phyloP scores from a whole-genome alignment of 1,140 invertebrate species.

The Drosophila auraria region DNA sequence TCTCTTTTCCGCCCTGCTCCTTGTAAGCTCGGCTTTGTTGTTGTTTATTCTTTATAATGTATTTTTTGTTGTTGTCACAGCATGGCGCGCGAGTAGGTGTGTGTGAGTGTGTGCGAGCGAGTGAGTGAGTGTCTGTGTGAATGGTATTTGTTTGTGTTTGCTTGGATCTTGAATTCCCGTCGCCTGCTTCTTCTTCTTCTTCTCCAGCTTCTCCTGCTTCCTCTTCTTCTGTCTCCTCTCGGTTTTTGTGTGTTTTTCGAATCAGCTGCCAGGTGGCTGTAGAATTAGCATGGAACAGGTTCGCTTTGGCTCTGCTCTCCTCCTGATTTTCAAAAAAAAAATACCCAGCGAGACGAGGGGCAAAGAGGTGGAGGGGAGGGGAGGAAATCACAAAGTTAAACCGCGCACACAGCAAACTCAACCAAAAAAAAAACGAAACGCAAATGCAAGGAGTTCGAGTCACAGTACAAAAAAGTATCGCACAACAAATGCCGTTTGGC shows the following conservation, averaged over 20 bases:
- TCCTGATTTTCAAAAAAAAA: conserved; percentile 13
- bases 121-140: conserved; percentile 1
- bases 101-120: conserved; percentile 9
- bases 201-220: not conserved
- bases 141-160: conserved; percentile 36
- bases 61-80: conserved; percentile 48
- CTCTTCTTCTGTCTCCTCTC: not conserved
- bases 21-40: conserved; percentile 13
- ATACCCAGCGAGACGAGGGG: not conserved
- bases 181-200: conserved; percentile 19
- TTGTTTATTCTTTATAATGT: conserved; percentile 17
- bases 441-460: conserved; percentile 5
- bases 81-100: conserved; percentile 11
- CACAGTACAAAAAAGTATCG: conserved; percentile 6
- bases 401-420: conserved; percentile 45
- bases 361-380: not conserved
- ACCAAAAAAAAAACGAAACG: conserved; percentile 19
- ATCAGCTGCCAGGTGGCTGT: conserved; percentile 76
- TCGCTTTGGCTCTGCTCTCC: conserved; percentile 31
- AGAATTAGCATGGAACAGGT: conserved; percentile 75
- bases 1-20: conserved; percentile 21
- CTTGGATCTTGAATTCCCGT: conserved; percentile 13
- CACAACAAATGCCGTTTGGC: conserved; percentile 21
- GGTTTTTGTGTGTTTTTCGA: conserved; percentile 27
- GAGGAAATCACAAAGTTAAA: conserved; percentile 13